These are phyloP conservation scores for Iselma pallidipennis DNA, from an alignment of 2,888 invertebrate species.

Conservation along the genomic window DNA sequence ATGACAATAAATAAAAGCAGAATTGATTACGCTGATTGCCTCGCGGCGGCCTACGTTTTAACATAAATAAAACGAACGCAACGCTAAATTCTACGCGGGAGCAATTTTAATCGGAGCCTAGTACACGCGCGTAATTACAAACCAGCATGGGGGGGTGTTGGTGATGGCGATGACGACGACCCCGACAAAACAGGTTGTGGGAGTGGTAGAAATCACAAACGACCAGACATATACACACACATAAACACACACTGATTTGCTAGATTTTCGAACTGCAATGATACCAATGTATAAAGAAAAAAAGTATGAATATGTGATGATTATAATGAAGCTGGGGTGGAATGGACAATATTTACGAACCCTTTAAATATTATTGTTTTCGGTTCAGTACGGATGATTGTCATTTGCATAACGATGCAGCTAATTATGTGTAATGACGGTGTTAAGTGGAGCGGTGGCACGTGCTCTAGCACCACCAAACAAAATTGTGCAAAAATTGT, in stretches of 20 bases:
- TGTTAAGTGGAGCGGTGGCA: constrained; percentile 38
- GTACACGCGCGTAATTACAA: constrained; percentile 40
- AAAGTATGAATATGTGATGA: too few species aligned
- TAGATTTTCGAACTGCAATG: background rate
- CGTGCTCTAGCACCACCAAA: too few species aligned
- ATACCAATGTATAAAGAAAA: too few species aligned
- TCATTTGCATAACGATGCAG: constrained; percentile 45
- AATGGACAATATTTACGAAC: constrained; percentile 38
- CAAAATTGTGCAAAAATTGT: background rate
- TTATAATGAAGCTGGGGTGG: background rate
- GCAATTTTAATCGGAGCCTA: constrained; percentile 52
- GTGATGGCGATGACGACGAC: constrained; percentile 10
- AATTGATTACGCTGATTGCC: constrained; percentile 57
- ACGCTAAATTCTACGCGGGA: constrained; percentile 50
- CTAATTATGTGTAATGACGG: constrained; percentile 46
- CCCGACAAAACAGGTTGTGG: background rate
- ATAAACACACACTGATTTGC: background rate
- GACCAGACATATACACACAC: background rate
- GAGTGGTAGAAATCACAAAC: background rate
- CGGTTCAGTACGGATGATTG: constrained; percentile 45
- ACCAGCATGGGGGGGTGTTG: constrained; percentile 29
- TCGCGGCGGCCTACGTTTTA: constrained; percentile 50
- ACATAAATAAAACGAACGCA: constrained; percentile 53
- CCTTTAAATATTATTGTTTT: constrained; percentile 49
- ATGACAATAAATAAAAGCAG: constrained; percentile 54